phyloP scores from a whole-genome alignment of 2,113 vertebrate species.

The Caretta caretta region DNA sequence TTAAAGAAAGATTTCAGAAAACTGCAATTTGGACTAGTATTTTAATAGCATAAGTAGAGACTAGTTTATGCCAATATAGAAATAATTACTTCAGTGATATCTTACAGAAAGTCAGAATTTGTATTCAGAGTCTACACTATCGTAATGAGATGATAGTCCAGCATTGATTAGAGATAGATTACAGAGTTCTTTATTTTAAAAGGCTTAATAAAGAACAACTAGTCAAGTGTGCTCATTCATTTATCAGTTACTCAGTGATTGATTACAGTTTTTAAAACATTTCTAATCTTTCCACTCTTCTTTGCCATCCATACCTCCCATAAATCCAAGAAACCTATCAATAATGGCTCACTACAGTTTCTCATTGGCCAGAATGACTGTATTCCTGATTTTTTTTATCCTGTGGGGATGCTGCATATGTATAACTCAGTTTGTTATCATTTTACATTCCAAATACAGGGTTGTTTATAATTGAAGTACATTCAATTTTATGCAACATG shows the following conservation, averaged over 20 bases:
- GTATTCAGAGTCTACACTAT: slow-evolving; percentile 29
- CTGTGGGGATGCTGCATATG: slow-evolving; percentile 35
- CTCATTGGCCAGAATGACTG: slow-evolving; percentile 57
- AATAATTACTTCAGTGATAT: slow-evolving; percentile 32
- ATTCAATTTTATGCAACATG: slow-evolving; percentile 70
- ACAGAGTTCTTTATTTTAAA: slow-evolving; percentile 47
- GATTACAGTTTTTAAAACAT: not conserved
- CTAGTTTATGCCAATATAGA: slow-evolving; percentile 29
- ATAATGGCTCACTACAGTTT: slow-evolving; percentile 43
- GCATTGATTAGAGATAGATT: slow-evolving; percentile 50
- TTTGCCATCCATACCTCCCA: not conserved
- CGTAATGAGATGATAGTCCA: slow-evolving; percentile 58
- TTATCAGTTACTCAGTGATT: slow-evolving; percentile 27
- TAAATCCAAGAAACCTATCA: slow-evolving; percentile 21
- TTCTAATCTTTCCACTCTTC: slow-evolving; percentile 25
- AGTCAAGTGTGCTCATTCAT: slow-evolving; percentile 24
- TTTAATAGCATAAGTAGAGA: slow-evolving; percentile 51
- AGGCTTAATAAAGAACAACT: slow-evolving; percentile 42
- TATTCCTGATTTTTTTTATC: slow-evolving; percentile 47
- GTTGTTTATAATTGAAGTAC: slow-evolving; percentile 63
- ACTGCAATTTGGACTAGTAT: slow-evolving; percentile 54
- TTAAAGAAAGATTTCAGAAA: not conserved
- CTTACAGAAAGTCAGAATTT: slow-evolving; percentile 51
- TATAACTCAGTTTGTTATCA: slow-evolving; percentile 50
- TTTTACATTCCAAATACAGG: slow-evolving; percentile 60